A percentile compares a stretch with the other conserved stretches of the same genome.
Conservation (phyloP, 2,113 vertebrate genomes). For the Hepsetus odoe region DNA sequence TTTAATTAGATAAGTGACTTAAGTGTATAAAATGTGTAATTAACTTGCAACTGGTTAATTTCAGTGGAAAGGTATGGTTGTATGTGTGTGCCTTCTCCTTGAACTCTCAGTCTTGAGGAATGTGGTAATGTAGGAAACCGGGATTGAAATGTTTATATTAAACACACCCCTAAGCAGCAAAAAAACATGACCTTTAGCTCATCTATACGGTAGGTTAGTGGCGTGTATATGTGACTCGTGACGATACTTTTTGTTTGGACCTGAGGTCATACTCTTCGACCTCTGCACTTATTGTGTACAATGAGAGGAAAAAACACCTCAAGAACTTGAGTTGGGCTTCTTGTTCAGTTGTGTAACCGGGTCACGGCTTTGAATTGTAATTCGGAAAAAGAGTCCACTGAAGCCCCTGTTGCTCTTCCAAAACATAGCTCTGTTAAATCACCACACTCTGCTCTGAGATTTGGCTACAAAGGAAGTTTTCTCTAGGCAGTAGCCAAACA, state of each 20-base stretch:
- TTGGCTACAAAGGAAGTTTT: constrained; percentile 8
- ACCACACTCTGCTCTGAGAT: background rate
- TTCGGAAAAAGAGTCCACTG: background rate
- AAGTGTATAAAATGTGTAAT: too few species aligned
- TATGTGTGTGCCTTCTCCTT: background rate
- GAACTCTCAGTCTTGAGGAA: background rate
- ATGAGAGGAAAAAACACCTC: background rate
- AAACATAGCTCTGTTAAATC: constrained; percentile 1
- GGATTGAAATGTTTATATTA: constrained; percentile 14
- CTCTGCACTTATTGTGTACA: background rate
- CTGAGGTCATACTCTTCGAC: background rate
- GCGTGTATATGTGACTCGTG: background rate
- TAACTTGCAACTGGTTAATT: background rate
- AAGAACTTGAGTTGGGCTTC: background rate
- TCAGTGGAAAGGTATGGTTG: background rate
- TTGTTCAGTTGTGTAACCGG: background rate
- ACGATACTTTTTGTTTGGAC: background rate
- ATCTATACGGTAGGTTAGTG: background rate
- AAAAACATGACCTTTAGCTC: constrained; percentile 9
- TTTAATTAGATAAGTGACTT: too few species aligned
- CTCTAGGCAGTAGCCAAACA: constrained; percentile 32
- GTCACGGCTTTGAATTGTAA: background rate
- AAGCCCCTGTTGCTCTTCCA: background rate
- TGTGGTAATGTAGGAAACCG: background rate
- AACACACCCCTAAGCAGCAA: background rate